phyloP scores from a whole-genome alignment of 1,140 invertebrate species.

The Apis laboriosa region DNA sequence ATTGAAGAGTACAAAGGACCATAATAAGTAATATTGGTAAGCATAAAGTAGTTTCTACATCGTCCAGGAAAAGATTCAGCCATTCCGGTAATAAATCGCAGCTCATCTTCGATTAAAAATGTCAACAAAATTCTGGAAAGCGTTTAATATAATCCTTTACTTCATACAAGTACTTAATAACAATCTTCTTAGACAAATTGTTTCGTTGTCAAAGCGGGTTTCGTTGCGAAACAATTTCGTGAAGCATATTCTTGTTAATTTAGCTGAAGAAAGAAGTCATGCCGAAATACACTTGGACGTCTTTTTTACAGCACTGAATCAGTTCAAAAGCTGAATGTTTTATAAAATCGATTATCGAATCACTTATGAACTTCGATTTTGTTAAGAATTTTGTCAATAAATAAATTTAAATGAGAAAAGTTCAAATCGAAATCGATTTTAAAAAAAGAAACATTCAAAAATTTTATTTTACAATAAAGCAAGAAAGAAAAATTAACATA shows the following conservation, averaged over 20 bases:
- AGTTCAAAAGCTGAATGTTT: slow-evolving; percentile 28
- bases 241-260: slow-evolving; percentile 45
- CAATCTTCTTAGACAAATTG: too few species aligned
- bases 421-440: background rate
- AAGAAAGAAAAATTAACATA: background rate
- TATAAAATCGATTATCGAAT: slow-evolving; percentile 21
- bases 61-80: slow-evolving; percentile 66
- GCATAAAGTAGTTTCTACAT: slow-evolving; percentile 65
- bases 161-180: too few species aligned
- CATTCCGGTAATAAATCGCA: slow-evolving; percentile 61
- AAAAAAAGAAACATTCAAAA: background rate
- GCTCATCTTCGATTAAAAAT: slow-evolving; percentile 28
- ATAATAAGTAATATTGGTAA: slow-evolving; percentile 68
- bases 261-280: slow-evolving; percentile 7
- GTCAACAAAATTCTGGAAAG: background rate
- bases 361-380: background rate
- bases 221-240: slow-evolving; percentile 14
- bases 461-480: background rate
- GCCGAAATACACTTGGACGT: slow-evolving; percentile 36
- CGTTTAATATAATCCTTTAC: background rate
- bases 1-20: slow-evolving; percentile 66
- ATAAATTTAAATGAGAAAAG: background rate
- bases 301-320: background rate
- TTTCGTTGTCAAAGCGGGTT: background rate
- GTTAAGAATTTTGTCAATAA: background rate